Evolutionary conservation across 2,888 invertebrate species (phyloP), one percentile per base, ranked within the genome.

Genomic region (Trissolcus brochymenae): DNA sequence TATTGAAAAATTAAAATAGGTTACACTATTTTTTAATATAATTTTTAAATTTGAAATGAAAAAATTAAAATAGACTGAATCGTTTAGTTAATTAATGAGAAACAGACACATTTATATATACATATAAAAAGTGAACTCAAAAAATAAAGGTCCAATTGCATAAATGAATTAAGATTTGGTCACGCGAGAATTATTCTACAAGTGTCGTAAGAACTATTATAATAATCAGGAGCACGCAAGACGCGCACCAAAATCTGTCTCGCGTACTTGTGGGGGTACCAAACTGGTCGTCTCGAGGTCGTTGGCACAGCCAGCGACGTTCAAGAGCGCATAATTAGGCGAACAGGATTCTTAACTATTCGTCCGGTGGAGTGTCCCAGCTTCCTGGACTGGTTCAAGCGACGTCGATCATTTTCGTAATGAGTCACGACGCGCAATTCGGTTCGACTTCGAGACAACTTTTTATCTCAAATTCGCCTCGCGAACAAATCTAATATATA

Each of bases 341-440:
- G 77, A 79, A 75, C 79, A 73, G 79, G 79, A 73, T 79, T 79
- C 65, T 79, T 81, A 79, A 77, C 79, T 76, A 79, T 80, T 78
- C 79, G 70, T 68, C 71, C 68, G 66, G 74, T 75, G 73, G 79
- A 78, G 9, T 78, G 78, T 74, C 76, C 50, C 67, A 62, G 71
- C 76, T 80, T 60, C 72, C 76, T 79, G 64, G 71, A 73, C 73
- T 62, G 67, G 67, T 57, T 62, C 61, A 17, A 51, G 49, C 6
- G 41, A 59, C 41, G 55, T 57, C 53, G 70, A 65, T 72, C 46
- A 72, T 66, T 72, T 67, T 71, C 60, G 17, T 68, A 68, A 70
- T 65, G 50, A 70, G 64, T 50, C 46, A 60, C 16, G 43, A 35
- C 55, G 53, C 17, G 51, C 41, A 73, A 65, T 64, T 72, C 53